These are phyloP conservation scores for Pteria penguin DNA, from an alignment of 2,888 invertebrate species.

Conservation along the genomic window DNA sequence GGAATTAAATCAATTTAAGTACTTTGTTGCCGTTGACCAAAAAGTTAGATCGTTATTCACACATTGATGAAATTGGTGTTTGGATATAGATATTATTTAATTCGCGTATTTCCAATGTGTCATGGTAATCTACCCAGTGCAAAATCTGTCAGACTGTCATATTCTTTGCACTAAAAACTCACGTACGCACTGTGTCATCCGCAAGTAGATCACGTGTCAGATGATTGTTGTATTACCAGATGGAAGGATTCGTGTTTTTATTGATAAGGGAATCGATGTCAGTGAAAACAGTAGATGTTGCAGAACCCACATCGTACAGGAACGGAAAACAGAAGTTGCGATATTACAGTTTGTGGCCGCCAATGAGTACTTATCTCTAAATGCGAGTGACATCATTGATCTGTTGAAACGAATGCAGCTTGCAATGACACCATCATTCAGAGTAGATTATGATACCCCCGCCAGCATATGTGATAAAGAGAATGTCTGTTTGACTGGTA, in stretches of 20 bases:
- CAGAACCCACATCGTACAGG: background rate
- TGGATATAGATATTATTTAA: too few species aligned
- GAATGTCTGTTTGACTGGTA: background rate
- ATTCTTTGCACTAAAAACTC: background rate
- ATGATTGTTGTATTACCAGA: background rate
- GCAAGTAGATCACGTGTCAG: background rate
- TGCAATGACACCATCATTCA: background rate
- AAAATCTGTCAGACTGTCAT: too few species aligned
- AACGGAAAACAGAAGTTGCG: background rate
- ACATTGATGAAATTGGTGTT: too few species aligned
- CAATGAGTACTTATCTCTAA: background rate
- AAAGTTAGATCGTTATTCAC: too few species aligned
- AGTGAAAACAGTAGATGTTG: background rate
- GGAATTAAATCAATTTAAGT: too few species aligned
- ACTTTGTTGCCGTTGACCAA: too few species aligned
- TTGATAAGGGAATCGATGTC: background rate
- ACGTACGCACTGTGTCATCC: background rate
- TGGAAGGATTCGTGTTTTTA: background rate
- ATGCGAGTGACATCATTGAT: background rate
- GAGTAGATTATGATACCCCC: constrained; percentile 13
- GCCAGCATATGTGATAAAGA: background rate
- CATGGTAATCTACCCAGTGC: too few species aligned
- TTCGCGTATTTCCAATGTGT: too few species aligned
- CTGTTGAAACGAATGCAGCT: background rate
- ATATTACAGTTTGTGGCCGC: background rate